phyloP scores from a whole-genome alignment of 2,888 invertebrate species.

The Pardosa pseudoannulata region DNA sequence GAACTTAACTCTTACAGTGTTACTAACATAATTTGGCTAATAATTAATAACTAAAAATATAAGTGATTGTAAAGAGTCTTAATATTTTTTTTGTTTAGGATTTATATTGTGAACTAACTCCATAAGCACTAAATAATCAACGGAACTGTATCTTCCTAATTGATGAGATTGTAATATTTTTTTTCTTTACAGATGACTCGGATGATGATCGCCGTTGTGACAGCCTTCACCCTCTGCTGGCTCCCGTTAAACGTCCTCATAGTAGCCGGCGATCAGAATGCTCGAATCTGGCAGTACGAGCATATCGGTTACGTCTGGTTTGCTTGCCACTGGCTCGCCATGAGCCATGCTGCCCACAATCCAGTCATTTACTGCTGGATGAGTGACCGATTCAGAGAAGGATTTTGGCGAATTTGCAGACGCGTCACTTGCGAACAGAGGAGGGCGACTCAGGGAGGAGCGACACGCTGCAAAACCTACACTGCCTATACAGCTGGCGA shows the following conservation, averaged over 20 bases:
- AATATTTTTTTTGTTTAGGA: too few species aligned
- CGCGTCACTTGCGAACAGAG: constrained; percentile 28
- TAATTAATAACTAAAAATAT: too few species aligned
- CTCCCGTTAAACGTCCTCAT: constrained; percentile 79
- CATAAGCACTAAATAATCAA: too few species aligned
- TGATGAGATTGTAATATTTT: too few species aligned
- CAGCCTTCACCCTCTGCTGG: constrained; percentile 81
- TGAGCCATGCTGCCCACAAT: constrained; percentile 87
- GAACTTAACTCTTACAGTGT: too few species aligned
- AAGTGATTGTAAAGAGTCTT: too few species aligned
- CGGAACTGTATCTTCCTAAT: too few species aligned
- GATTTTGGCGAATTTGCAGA: constrained; percentile 74
- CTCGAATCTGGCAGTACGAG: constrained; percentile 65
- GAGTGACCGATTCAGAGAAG: constrained; percentile 86
- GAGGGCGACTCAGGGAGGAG: constrained; percentile 31
- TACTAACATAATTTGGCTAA: too few species aligned
- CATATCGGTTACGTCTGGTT: constrained; percentile 73
- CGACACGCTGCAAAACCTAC: constrained; percentile 55
- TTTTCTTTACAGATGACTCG: constrained; percentile 80
- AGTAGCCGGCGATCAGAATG: constrained; percentile 71
- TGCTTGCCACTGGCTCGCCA: constrained; percentile 73
- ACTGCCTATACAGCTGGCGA: constrained; percentile 46
- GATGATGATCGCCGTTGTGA: constrained; percentile 81
- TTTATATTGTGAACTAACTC: too few species aligned
- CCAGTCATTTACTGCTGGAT: constrained; percentile 92